A percentile compares a stretch with the other conserved stretches of the same genome.
Evolutionary conservation across 1,140 invertebrate species (phyloP).

Genomic region (Sycophaga agraensis): DNA sequence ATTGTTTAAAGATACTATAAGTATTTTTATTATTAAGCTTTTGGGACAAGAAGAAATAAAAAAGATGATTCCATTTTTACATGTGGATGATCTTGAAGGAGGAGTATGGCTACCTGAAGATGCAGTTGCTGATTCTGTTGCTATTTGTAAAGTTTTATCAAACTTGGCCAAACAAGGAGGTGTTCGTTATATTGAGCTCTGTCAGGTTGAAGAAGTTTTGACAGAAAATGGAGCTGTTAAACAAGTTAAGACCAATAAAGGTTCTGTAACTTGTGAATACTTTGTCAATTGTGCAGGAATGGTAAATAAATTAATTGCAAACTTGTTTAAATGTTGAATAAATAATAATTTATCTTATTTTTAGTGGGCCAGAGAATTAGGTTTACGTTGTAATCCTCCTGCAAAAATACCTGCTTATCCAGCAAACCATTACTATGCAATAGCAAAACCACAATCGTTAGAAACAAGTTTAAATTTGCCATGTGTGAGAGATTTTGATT

Average conservation of each 20-base stretch:
- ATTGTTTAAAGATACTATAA: too few relatives aligned
- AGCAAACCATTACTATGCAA: conserved; percentile 70
- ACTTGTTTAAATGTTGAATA: not conserved
- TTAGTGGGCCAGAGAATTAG: conserved; percentile 70
- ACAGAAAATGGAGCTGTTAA: conserved; percentile 64
- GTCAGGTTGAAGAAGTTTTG: conserved; percentile 61
- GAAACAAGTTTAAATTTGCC: conserved; percentile 49
- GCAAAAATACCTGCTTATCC: conserved; percentile 72
- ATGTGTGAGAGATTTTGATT: conserved; percentile 72
- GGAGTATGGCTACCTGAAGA: conserved; percentile 76
- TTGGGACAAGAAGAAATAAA: conserved; percentile 52
- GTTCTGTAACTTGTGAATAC: conserved; percentile 68
- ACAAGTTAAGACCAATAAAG: conserved; percentile 63
- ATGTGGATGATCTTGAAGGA: conserved; percentile 69
- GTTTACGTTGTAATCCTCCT: conserved; percentile 63
- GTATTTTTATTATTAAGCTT: too few relatives aligned
- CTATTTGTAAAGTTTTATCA: conserved; percentile 64
- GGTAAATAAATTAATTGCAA: conserved; percentile 50
- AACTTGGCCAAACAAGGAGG: conserved; percentile 64
- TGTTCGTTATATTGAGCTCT: conserved; percentile 65
- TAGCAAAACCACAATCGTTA: conserved; percentile 57
- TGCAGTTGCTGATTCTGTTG: conserved; percentile 67
- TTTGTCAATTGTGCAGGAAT: conserved; percentile 76
- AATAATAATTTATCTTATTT: conserved; percentile 24
- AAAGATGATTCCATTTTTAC: conserved; percentile 64